A percentile compares a stretch with the other conserved stretches of the same genome.
phyloP scores from a whole-genome alignment of 2,797 vertebrate genomes.

The Botia kubotai region DNA sequence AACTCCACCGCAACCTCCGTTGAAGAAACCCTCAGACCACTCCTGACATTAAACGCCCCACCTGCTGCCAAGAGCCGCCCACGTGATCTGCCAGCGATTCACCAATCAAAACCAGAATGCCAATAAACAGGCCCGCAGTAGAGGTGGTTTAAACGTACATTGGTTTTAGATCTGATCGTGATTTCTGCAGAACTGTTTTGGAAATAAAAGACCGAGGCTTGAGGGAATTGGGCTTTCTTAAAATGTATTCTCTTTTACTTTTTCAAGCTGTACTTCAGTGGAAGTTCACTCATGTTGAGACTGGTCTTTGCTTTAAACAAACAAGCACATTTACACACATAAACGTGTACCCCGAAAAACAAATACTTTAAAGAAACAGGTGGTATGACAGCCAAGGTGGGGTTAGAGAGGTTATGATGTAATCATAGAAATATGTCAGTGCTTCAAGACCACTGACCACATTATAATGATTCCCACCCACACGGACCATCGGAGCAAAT shows the following conservation, averaged over 20 bases:
- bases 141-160: background rate
- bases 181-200: background rate
- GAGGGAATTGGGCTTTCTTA: background rate
- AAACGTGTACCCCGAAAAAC: no score
- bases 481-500: slow-evolving; percentile 30
- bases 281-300: slow-evolving; percentile 9
- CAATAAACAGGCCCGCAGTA: background rate
- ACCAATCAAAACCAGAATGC: background rate
- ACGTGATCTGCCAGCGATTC: slow-evolving; percentile 7
- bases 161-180: background rate
- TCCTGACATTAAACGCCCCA: slow-evolving; percentile 26
- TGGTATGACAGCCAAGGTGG: no score
- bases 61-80: slow-evolving; percentile 17
- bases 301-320: background rate
- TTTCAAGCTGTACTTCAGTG: background rate
- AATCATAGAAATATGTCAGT: slow-evolving; percentile 62
- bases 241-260: background rate
- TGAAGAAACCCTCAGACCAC: slow-evolving; percentile 32
- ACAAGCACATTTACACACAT: background rate
- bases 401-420: slow-evolving; percentile 48
- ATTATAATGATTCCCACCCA: no score
- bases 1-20: slow-evolving; percentile 29
- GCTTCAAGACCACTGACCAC: slow-evolving; percentile 52
- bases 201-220: slow-evolving; percentile 28
- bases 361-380: no score